phyloP scores from a whole-genome alignment of 35 echinoderm and acorn worm genomes.

The Stichopus chloronotus region DNA sequence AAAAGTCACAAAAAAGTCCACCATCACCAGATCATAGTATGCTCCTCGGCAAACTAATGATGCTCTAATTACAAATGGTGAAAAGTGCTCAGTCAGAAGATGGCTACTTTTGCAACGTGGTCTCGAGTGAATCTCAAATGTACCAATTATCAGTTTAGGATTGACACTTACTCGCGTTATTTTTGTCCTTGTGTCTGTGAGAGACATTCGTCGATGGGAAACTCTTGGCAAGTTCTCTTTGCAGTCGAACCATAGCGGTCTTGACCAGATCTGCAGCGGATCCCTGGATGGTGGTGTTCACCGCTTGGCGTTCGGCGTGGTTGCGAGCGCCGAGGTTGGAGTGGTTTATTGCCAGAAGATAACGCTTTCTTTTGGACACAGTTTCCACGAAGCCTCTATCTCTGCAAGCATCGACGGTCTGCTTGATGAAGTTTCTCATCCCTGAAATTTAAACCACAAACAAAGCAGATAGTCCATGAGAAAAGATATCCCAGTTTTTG shows the following conservation, averaged over 20 bases:
- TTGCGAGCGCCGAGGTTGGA: constrained; percentile 74
- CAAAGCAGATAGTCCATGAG: too few species aligned
- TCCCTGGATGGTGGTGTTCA: constrained; percentile 97
- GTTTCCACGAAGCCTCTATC: constrained; percentile 85
- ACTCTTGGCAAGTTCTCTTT: constrained; percentile 59
- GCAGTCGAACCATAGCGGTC: constrained; percentile 89
- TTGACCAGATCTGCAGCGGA: constrained; percentile 98
- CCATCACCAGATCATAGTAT: too few species aligned
- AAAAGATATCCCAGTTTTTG: not conserved
- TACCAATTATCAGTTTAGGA: too few species aligned
- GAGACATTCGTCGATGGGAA: constrained; percentile 74
- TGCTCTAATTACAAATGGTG: too few species aligned
- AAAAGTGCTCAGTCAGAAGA: too few species aligned
- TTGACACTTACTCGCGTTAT: constrained; percentile 47
- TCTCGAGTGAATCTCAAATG: too few species aligned
- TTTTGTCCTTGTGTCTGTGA: constrained; percentile 73
- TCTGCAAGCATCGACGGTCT: constrained; percentile 69
- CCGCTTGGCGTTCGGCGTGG: constrained; percentile 95
- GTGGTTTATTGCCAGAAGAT: constrained; percentile 82
- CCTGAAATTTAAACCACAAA: not conserved
- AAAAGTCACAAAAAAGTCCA: too few species aligned
- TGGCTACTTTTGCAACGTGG: too few species aligned
- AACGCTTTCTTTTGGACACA: constrained; percentile 69
- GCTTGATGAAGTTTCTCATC: constrained; percentile 53
- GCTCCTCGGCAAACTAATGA: too few species aligned